Evolutionary conservation across 2,797 vertebrate species (phyloP).

Genomic region (Anabacerthia variegaticeps): DNA sequence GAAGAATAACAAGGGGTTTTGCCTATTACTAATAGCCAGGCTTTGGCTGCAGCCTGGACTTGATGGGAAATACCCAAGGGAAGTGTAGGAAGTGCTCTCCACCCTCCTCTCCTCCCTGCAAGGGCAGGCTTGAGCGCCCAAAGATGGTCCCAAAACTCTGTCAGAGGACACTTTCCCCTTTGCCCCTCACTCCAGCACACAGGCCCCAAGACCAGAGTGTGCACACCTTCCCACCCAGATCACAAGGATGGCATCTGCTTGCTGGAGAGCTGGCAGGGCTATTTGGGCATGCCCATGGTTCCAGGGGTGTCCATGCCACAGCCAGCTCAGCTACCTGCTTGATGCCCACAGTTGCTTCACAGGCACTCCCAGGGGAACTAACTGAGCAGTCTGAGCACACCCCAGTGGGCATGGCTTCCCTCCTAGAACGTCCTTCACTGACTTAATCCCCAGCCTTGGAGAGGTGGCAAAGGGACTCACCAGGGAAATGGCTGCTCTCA

Average conservation of each 20-base stretch:
- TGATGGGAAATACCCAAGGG: not conserved
- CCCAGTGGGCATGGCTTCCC: accelerated
- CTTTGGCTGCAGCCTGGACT: not conserved
- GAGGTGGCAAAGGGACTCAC: not conserved
- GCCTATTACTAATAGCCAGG: not conserved
- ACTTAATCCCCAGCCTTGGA: not conserved
- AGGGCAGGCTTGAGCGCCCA: not conserved
- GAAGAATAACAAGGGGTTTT: not conserved
- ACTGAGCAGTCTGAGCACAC: accelerated
- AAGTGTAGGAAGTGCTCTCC: not conserved
- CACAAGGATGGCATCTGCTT: not conserved
- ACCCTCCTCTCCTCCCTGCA: not conserved
- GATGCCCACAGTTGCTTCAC: not conserved
- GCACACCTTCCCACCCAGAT: not conserved
- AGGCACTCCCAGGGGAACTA: not conserved
- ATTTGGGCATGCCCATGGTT: accelerated
- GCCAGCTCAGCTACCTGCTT: not conserved
- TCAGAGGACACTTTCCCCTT: not conserved
- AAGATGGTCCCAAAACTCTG: not conserved
- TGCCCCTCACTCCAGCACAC: accelerated
- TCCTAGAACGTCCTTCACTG: not conserved
- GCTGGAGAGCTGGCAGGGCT: accelerated
- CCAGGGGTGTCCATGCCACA: accelerated
- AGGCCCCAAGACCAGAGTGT: accelerated
- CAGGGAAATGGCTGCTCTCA: not conserved